phyloP scores from a whole-genome alignment of 2,113 vertebrate species.

The Maccullochella peelii region DNA sequence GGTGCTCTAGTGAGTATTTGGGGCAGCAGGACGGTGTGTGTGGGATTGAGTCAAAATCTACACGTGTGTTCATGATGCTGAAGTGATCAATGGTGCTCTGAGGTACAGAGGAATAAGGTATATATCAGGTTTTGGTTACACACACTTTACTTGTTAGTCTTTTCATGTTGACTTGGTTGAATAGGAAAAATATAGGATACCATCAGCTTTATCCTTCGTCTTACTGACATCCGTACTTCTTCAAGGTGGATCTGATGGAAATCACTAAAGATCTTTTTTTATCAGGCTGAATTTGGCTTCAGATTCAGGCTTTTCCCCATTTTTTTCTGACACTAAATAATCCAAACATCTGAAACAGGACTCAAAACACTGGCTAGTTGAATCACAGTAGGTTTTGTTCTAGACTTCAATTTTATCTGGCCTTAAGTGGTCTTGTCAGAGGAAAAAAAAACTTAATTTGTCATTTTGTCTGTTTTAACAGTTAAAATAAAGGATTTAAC shows the following conservation, averaged over 20 bases:
- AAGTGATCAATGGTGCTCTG: too few species aligned
- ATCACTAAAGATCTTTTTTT: neutral
- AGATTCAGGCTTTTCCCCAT: neutral
- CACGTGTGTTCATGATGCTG: too few species aligned
- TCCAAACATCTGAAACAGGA: neutral
- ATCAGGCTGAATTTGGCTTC: too few species aligned
- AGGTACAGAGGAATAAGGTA: too few species aligned
- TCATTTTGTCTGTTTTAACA: neutral
- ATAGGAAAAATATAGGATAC: neutral
- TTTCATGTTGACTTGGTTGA: neutral
- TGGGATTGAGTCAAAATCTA: neutral
- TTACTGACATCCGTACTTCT: neutral
- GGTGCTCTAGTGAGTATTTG: neutral
- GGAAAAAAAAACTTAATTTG: too few species aligned
- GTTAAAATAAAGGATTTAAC: neutral
- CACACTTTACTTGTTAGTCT: too few species aligned
- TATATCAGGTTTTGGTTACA: too few species aligned
- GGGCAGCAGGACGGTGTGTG: neutral
- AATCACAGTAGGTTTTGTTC: neutral
- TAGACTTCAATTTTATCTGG: neutral
- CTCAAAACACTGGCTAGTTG: neutral
- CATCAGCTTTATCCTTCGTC: neutral
- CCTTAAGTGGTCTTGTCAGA: neutral
- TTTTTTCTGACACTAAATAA: neutral
- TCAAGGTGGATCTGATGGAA: neutral